Conservation (phyloP, 30 jellyfish, hydroid and myxozoan genomes). For the Hydractinia echinata region DNA sequence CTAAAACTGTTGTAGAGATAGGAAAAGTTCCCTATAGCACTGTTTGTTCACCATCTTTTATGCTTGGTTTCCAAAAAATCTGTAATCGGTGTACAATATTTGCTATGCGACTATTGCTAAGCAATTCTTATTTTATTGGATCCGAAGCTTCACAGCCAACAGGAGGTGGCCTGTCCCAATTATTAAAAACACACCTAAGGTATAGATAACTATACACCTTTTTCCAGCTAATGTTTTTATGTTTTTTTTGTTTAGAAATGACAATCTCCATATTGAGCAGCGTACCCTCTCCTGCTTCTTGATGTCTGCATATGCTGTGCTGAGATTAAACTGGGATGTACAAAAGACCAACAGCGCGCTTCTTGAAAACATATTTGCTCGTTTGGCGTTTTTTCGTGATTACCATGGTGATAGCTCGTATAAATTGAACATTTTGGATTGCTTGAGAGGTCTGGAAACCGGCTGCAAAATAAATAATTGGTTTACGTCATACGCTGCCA, state of each 20-base stretch:
- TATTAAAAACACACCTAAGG: background rate
- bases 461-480: conserved; percentile 28
- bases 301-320: conserved; percentile 82
- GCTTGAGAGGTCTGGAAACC: conserved; percentile 49
- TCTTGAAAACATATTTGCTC: conserved; percentile 18
- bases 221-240: background rate
- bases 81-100: no score
- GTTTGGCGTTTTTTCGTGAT: conserved; percentile 61
- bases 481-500: conserved; percentile 18
- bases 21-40: no score
- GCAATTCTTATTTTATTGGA: no score
- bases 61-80: no score
- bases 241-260: conserved; percentile 37
- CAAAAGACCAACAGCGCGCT: conserved; percentile 46
- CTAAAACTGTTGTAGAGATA: no score
- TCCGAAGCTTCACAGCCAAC: no score
- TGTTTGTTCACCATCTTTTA: no score
- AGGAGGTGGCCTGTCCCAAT: no score
- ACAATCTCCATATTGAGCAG: conserved; percentile 35
- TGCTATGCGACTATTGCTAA: no score
- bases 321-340: conserved; percentile 68
- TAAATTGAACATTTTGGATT: conserved; percentile 60
- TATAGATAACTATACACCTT: background rate
- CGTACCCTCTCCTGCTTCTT: conserved; percentile 72
- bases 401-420: conserved; percentile 65